These are phyloP conservation scores for Pomacea maculata DNA, from an alignment of 1,140 invertebrate genomes.

Conservation along the genomic window DNA sequence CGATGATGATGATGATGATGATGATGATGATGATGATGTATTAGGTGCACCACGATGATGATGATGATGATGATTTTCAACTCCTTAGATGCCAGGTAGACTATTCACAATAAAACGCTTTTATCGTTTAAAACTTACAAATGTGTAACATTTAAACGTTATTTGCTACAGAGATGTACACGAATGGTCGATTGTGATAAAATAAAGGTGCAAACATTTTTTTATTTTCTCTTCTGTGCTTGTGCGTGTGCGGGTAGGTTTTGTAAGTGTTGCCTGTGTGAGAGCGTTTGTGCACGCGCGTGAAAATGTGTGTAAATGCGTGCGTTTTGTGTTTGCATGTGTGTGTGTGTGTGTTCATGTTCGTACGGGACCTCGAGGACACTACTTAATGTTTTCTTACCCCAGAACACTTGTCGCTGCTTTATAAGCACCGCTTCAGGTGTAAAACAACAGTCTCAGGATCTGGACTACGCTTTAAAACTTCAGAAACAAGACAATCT, in stretches of 20 bases:
- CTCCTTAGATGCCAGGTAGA: not conserved
- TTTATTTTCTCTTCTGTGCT: not conserved
- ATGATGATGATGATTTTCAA: not conserved
- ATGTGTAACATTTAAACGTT: not conserved
- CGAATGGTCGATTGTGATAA: not conserved
- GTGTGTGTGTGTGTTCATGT: not conserved
- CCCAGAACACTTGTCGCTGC: too few relatives aligned
- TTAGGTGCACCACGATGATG: too few relatives aligned
- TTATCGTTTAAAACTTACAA: not conserved
- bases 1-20: constrained; percentile 1
- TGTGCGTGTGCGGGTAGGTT: not conserved
- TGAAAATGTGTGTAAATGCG: not conserved
- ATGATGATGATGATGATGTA: not conserved
- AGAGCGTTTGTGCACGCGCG: not conserved
- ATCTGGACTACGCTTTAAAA: too few relatives aligned
- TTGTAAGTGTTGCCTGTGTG: not conserved
- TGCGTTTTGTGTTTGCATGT: not conserved
- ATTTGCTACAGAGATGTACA: not conserved
- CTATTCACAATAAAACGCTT: not conserved
- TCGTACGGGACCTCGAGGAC: not conserved
- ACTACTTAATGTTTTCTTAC: too few relatives aligned
- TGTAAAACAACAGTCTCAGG: too few relatives aligned
- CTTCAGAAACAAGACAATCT: too few relatives aligned
- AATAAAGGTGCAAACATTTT: not conserved
- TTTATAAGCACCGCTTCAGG: too few relatives aligned